phyloP scores from a whole-genome alignment of 2,888 invertebrate species.

The Pelosia muscerda region DNA sequence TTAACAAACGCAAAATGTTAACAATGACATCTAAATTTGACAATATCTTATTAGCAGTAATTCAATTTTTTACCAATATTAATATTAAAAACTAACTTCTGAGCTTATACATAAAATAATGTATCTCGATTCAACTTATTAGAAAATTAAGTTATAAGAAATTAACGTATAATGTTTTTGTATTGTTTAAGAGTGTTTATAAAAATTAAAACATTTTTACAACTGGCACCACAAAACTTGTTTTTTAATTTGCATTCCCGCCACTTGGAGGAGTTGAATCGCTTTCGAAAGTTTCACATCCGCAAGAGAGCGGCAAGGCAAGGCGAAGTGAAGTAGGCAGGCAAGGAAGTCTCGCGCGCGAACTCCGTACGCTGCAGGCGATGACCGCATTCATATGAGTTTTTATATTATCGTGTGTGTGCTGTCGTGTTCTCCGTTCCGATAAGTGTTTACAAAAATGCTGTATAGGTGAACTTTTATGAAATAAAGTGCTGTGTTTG shows the following conservation, averaged over 20 bases:
- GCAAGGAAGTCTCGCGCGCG: constrained; percentile 84
- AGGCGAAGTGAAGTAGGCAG: constrained; percentile 78
- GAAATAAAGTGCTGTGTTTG: constrained; percentile 81
- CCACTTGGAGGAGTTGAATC: constrained; percentile 82
- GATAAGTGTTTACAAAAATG: constrained; percentile 84
- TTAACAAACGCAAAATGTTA: no score
- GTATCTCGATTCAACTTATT: background rate
- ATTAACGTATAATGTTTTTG: no score
- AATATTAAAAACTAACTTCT: background rate
- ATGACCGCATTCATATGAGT: constrained; percentile 86
- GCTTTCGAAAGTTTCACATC: constrained; percentile 87
- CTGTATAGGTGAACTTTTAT: constrained; percentile 81
- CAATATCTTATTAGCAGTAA: background rate
- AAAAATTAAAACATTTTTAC: constrained; percentile 30
- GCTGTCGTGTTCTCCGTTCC: constrained; percentile 82
- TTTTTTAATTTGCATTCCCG: constrained; percentile 83
- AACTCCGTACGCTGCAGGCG: constrained; percentile 84
- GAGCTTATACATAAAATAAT: background rate
- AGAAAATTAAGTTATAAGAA: background rate
- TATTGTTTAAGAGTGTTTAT: background rate
- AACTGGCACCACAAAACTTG: constrained; percentile 70
- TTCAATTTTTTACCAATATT: background rate
- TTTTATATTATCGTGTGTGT: constrained; percentile 83
- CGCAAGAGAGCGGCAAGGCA: constrained; percentile 85
- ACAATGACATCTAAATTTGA: background rate